phyloP scores from a whole-genome alignment of 2,113 vertebrate species.

The Plecturocebus donacophilus region DNA sequence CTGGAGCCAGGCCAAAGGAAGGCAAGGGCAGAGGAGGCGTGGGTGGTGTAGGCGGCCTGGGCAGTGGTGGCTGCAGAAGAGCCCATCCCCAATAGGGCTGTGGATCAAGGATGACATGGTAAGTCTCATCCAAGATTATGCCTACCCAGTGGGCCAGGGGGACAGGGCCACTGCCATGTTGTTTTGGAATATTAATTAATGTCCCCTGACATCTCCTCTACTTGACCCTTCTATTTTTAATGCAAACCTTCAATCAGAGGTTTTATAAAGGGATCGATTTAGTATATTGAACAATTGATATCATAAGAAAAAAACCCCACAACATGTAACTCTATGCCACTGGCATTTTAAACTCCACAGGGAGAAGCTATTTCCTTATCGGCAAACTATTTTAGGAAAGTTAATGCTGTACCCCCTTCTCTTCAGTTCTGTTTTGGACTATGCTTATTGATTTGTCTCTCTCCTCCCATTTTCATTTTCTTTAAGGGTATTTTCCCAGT shows the following conservation, averaged over 20 bases:
- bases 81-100: constrained; percentile 81
- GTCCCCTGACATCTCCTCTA: constrained; percentile 86
- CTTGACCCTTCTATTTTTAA: constrained; percentile 88
- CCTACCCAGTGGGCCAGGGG: constrained; percentile 75
- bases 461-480: neutral
- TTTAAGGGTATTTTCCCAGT: neutral
- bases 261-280: neutral
- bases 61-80: constrained; percentile 1
- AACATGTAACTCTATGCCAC: neutral
- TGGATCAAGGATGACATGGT: constrained; percentile 72
- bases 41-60: constrained; percentile 36
- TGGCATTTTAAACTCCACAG: neutral
- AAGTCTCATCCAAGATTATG: constrained; percentile 80
- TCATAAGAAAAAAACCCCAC: neutral
- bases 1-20: constrained; percentile 66
- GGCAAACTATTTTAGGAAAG: neutral
- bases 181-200: constrained; percentile 78
- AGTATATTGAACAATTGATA: neutral
- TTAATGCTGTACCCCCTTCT: neutral
- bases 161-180: constrained; percentile 18
- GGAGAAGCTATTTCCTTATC: neutral
- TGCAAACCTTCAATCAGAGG: constrained; percentile 83
- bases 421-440: neutral
- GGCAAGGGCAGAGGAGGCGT: constrained; percentile 63
- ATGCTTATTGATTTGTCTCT: neutral